Base-by-base conservation (phyloP, 2,113 vertebrate genomes). In the Dasyprocta punctata region DNA sequence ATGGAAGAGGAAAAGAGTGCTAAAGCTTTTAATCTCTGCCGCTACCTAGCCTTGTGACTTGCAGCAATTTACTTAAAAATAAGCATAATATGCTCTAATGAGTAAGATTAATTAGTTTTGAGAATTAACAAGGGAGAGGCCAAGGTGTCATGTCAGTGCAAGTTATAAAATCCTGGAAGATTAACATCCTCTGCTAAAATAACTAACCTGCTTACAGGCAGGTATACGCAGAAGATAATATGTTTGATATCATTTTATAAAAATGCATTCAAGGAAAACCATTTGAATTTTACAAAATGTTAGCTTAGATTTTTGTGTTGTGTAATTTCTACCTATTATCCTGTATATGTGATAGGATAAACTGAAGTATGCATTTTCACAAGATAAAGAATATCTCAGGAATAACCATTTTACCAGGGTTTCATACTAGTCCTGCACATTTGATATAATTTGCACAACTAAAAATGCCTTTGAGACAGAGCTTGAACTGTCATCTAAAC, bases 331-430 rank as follows among this genome's bases (percentile, higher is more conserved):
- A 60, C 49, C 22, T 44, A 81, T 92, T 69, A 47, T 75, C 14
- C 69, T 52, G 16, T 92, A 90, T 41, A 56, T 92, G 86, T 60
- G 20, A 80, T 56, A 71, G n/a, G 17, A n/a, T 9, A 85, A 36
- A 69, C 82, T 73, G 88, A 77, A 9, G 38, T 24, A 78, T 49
- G 22, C 63, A 67, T 84, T 89, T 93, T 88, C 41, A 67, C 26
- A 20, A 95, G 41, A 83, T 80, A 41, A 96, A 92, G 33, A 97
- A 92, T 90, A 75, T 84, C n/a, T 97, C 75, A 89, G 82, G 93
- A 96, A 83, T 26, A 73, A 93, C 36, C 14, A 60, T 41, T 96
- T 92, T 96, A 41, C 69, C 14, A 33, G 75, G 52, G 38, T 69
- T 80, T 84, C 28, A 0, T 2, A 2, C 44, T 41, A 58, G 33